Conservation (phyloP, 2,888 invertebrate genomes). For the Cosmorhoe ocellata region DNA sequence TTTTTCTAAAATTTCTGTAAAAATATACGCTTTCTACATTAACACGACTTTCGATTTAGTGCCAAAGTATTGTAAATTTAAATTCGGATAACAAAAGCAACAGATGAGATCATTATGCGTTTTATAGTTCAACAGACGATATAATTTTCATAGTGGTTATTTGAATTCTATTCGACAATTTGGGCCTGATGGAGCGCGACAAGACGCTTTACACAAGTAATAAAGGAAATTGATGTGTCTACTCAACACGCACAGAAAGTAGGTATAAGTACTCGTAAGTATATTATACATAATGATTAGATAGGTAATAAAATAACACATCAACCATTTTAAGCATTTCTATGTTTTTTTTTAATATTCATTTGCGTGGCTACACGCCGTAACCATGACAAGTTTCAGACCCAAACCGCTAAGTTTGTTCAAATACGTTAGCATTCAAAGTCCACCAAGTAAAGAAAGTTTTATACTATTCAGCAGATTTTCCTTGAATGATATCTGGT, state of each 20-base stretch:
- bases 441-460: background rate
- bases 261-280: too few relatives aligned
- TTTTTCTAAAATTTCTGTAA: too few relatives aligned
- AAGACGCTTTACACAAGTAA: too few relatives aligned
- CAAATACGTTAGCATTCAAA: background rate
- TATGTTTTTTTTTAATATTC: too few relatives aligned
- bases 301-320: too few relatives aligned
- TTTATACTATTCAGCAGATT: background rate
- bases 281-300: too few relatives aligned
- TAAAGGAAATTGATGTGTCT: too few relatives aligned
- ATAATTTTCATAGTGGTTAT: slow-evolving; percentile 16
- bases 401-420: background rate
- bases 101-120: slow-evolving; percentile 24
- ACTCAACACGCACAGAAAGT: too few relatives aligned
- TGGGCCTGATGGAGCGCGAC: too few relatives aligned
- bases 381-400: background rate
- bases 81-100: slow-evolving; percentile 21
- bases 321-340: too few relatives aligned
- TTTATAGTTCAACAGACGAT: slow-evolving; percentile 20
- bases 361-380: background rate
- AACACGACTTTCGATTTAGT: slow-evolving; percentile 10
- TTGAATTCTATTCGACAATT: background rate
- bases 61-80: slow-evolving; percentile 24
- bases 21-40: slow-evolving; percentile 5
- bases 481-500: background rate